phyloP scores from a whole-genome alignment of 2,113 vertebrate species.

The Ramphastos sulfuratus region DNA sequence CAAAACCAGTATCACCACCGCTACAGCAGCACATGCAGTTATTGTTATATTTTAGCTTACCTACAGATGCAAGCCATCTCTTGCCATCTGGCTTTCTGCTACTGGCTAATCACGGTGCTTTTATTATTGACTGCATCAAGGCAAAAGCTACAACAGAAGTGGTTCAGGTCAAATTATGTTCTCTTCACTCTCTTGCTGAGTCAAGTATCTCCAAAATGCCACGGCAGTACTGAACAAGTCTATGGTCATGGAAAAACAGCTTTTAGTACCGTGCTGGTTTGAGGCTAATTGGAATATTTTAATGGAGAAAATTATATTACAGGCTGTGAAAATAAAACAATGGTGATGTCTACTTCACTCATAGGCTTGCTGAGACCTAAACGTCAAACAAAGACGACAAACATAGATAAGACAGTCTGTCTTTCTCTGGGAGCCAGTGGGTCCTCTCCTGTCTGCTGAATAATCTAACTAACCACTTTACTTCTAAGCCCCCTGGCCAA shows the following conservation, averaged over 20 bases:
- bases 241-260: not conserved
- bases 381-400: no score
- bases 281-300: no score
- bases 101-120: rapidly evolving
- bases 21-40: not conserved
- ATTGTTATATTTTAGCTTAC: not conserved
- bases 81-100: not conserved
- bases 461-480: no score
- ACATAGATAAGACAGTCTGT: no score
- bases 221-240: not conserved
- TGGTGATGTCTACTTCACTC: no score
- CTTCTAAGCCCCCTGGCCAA: no score
- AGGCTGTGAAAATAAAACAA: no score
- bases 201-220: not conserved
- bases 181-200: not conserved
- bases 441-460: no score
- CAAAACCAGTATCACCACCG: not conserved
- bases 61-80: not conserved
- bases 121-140: not conserved
- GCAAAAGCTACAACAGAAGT: not conserved
- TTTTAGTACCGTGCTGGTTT: not conserved
- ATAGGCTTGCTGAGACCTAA: no score
- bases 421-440: no score
- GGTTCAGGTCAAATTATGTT: not conserved
- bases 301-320: no score